phyloP scores from a whole-genome alignment of 2,113 vertebrate genomes.

The Leuciscus idus region DNA sequence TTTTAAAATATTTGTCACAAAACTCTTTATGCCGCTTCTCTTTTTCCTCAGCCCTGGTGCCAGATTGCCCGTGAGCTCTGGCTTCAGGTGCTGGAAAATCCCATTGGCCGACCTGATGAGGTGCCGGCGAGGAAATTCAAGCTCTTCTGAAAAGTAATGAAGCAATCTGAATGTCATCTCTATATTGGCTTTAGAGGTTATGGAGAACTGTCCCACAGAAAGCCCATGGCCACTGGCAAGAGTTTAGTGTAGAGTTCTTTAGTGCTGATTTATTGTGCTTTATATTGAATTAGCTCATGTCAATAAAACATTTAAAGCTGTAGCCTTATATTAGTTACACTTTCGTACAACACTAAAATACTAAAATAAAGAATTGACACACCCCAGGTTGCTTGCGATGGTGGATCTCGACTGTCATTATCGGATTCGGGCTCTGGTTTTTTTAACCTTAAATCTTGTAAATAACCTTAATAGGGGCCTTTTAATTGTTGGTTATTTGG shows the following conservation, averaged over 20 bases:
- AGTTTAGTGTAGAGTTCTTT: not conserved
- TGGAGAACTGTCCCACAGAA: conserved; percentile 1
- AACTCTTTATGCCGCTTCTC: conserved; percentile 33
- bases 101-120: conserved; percentile 18
- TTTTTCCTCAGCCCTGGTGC: not conserved
- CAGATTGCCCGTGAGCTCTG: conserved; percentile 8
- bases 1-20: conserved; percentile 41
- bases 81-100: conserved; percentile 22
- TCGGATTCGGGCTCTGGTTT: too few relatives aligned
- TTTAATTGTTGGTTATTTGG: not conserved
- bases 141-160: conserved; percentile 17
- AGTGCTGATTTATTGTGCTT: not conserved
- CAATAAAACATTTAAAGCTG: not conserved
- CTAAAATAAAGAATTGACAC: too few relatives aligned
- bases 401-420: too few relatives aligned
- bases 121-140: conserved; percentile 14
- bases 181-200: conserved; percentile 23
- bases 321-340: not conserved
- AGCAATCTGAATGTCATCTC: conserved; percentile 21
- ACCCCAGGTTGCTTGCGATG: too few relatives aligned
- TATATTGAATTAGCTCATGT: not conserved
- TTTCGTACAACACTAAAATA: not conserved
- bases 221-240: not conserved
- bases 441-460: too few relatives aligned
- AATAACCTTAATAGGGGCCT: too few relatives aligned